These are phyloP conservation scores for Aethina tumida DNA, from an alignment of 1,140 invertebrate genomes.

Conservation along the genomic window DNA sequence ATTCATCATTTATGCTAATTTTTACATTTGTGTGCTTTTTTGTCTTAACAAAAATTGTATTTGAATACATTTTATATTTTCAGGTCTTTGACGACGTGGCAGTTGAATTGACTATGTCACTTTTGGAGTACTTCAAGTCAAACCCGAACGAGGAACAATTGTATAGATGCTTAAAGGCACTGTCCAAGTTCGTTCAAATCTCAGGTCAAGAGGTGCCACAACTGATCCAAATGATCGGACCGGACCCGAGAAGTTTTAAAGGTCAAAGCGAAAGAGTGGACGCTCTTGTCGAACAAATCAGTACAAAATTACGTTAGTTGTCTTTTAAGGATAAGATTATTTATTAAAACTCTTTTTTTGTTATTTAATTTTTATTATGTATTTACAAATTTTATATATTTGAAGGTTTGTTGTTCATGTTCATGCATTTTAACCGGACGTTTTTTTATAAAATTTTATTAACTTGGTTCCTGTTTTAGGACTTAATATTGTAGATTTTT, in stretches of 20 bases:
- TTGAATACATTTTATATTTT: slow-evolving; percentile 15
- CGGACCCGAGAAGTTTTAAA: slow-evolving; percentile 70
- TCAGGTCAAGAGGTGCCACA: slow-evolving; percentile 75
- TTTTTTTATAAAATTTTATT: too few relatives aligned
- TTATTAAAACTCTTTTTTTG: slow-evolving; percentile 1
- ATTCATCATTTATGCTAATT: too few relatives aligned
- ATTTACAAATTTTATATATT: too few relatives aligned
- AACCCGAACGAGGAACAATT: slow-evolving; percentile 71
- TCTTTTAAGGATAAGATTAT: slow-evolving; percentile 3
- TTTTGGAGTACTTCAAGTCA: slow-evolving; percentile 77
- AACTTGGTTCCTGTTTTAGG: too few relatives aligned
- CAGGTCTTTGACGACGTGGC: slow-evolving; percentile 91
- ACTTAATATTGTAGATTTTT: too few relatives aligned
- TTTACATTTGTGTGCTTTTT: too few relatives aligned
- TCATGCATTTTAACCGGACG: not conserved
- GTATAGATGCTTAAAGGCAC: slow-evolving; percentile 66
- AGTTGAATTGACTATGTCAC: slow-evolving; percentile 84
- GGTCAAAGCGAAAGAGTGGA: slow-evolving; percentile 73
- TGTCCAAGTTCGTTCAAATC: slow-evolving; percentile 70
- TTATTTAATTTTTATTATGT: slow-evolving; percentile 5
- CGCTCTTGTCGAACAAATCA: slow-evolving; percentile 63
- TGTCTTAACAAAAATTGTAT: too few relatives aligned
- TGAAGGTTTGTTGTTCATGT: not conserved
- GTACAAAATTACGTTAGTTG: slow-evolving; percentile 20
- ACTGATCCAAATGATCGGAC: slow-evolving; percentile 86